A percentile compares a stretch with the other conserved stretches of the same genome.
Evolutionary conservation across 2,113 vertebrate species (phyloP).

Genomic region (Chaenocephalus aceratus): DNA sequence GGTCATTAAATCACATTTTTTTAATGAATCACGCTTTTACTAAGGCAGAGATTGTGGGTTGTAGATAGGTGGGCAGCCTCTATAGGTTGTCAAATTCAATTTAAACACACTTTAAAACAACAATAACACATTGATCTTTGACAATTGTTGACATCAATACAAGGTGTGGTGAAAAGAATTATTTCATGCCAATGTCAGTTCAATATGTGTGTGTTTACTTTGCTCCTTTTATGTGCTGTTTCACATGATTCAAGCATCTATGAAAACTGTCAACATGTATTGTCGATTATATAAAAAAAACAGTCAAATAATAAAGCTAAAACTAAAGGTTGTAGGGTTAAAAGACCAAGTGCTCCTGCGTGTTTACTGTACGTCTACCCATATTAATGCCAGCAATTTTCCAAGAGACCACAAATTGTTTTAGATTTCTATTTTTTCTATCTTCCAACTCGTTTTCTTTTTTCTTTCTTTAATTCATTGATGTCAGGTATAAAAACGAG

Average conservation of each 20-base stretch:
- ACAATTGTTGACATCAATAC: background rate
- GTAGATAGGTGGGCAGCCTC: conserved; percentile 22
- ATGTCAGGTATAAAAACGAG: background rate
- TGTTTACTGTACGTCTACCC: conserved; percentile 4
- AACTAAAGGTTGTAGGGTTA: conserved; percentile 7
- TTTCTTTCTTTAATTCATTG: background rate
- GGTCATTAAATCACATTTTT: conserved; percentile 4
- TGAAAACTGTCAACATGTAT: background rate
- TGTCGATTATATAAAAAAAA: background rate
- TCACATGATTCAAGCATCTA: conserved; percentile 5
- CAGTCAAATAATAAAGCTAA: conserved; percentile 22
- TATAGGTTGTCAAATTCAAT: conserved; percentile 29
- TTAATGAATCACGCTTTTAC: conserved; percentile 23
- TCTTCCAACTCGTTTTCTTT: background rate
- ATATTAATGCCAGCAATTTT: conserved; percentile 20
- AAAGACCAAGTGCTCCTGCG: background rate
- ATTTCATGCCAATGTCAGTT: background rate
- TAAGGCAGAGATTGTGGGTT: conserved; percentile 2
- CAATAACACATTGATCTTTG: no score
- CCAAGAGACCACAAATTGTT: background rate
- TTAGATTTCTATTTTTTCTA: background rate
- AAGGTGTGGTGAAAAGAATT: background rate
- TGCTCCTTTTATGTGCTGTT: conserved; percentile 16
- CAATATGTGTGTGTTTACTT: background rate
- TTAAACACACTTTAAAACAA: conserved; percentile 10